Base-by-base conservation (phyloP, 2,797 vertebrate genomes). In the Taenioides sp. region DNA sequence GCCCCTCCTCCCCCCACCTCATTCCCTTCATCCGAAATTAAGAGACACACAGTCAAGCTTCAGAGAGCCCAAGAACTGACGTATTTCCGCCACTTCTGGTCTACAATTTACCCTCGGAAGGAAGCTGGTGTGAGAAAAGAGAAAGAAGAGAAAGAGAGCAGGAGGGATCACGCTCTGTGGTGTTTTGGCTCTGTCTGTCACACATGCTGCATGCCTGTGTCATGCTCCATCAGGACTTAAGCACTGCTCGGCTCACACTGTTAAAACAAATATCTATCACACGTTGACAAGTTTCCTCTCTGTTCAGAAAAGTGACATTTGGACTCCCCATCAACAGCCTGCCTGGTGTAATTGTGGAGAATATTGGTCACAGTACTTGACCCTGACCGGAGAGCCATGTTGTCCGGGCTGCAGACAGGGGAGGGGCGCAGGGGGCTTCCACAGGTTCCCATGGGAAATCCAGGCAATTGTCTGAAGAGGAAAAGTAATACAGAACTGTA, bases 51-150 rank as follows among this genome's bases (percentile, higher is more conserved):
- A 87, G 91, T 89, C 91, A 87, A 80, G 77, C 88, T 89, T 86
- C 82, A 82, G 80, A 87, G 84, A 91, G 85, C 78, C 86, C 80
- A 89, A 86, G 65, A 93, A 94, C 92, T 94, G 94, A 90, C 94
- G 93, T 92, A 93, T 93, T 96, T 96, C 94, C 93, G 88, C 92
- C 87, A 93, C 93, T 88, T 86, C 90, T 86, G 90, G 86, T 79
- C 85, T 72, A 73, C 82, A 85, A 90, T 93, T 94, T 89, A 92
- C 91, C 89, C 87, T 69, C 93, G 94, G 93, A 95, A 94, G 93
- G 81, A 82, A 87, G 88, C 82, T 85, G 84, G 77, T 88, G 91
- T 90, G 67, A 74, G 79, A 72, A 86, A 84, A 17, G 7, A 55
- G n/a, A 14, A 17, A 50, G 14, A 84, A 17, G 7, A 55, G n/a